phyloP scores from a whole-genome alignment of 2,113 vertebrate species.

The Dryoscopus gambensis region DNA sequence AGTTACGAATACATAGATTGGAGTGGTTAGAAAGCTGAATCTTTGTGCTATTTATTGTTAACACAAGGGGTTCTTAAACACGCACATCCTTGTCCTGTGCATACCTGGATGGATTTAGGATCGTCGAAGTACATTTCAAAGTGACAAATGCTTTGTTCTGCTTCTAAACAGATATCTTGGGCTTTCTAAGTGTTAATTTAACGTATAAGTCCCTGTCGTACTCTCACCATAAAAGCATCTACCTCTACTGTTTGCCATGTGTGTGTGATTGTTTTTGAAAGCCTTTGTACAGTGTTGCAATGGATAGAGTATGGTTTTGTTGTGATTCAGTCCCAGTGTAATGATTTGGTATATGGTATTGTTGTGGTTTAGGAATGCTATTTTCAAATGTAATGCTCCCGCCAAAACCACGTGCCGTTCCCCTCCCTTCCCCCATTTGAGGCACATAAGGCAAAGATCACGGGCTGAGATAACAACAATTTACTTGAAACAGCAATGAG shows the following conservation, averaged over 20 bases:
- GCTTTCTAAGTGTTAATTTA: neutral
- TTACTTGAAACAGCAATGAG: neutral
- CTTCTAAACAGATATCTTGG: neutral
- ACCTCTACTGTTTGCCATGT: neutral
- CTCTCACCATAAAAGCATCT: neutral
- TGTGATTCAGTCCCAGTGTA: neutral
- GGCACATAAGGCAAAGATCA: neutral
- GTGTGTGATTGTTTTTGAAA: neutral
- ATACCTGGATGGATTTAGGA: neutral
- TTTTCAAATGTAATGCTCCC: neutral
- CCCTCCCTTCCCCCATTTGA: neutral
- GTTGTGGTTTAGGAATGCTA: neutral
- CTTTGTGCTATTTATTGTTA: neutral
- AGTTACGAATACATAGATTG: neutral
- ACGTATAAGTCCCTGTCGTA: neutral
- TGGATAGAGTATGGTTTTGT: neutral
- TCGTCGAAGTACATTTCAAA: neutral
- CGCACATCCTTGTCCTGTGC: neutral
- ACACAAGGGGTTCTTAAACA: neutral
- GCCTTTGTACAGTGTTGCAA: neutral
- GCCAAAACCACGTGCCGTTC: accelerated
- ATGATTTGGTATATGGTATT: neutral
- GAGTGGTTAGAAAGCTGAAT: neutral
- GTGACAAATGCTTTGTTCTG: neutral
- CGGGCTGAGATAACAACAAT: neutral